Evolutionary conservation across 2,113 vertebrate genomes (phyloP), one percentile per base, ranked within the genome.

Genomic region (Regulus satrapa): DNA sequence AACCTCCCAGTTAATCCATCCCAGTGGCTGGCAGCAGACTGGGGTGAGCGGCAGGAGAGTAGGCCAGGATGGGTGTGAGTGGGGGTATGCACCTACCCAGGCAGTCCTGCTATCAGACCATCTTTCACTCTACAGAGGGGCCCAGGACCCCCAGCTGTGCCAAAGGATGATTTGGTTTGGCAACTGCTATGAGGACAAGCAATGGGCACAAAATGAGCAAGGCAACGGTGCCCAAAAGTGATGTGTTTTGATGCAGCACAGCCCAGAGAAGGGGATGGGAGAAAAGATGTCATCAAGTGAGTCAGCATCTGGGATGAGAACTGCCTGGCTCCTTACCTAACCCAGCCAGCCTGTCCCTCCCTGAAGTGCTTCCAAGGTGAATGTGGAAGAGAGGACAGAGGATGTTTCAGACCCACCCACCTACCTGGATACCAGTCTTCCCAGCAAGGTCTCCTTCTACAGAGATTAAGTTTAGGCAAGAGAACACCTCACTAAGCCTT

Each of bases 1-100:
- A 96, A 75, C 63, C 75, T 77, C 58, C 56, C 31, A 1, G 41
- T 18, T 88, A 93, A 96, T 92, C 84, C 94, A 93, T 85, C 18
- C 3, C 79, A 29, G 63, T 15, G 69, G 52, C 46, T 64, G 73
- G 69, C 75, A 89, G 77, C 17, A 2, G 71, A 29, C 26, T 62
- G 59, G 61, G 36, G 62, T 21, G 24, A 86, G 55, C 4, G 0
- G 9, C 1, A 12, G 52, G 40, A 55, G 21, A 19, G 31, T 9
- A 81, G 15, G 48, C 16, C 18, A 55, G 49, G 34, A 43, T 1
- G 6, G 14, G 18, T 61, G 34, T 20, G 28, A 81, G 63, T 3
- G 0, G 4, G 3, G 38, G 9, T 26, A 63, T 23, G 49, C 36
- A 21, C 45, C 21, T 26, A 24, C 25, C 32, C 52, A 61, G 64